Base-by-base conservation (phyloP, 2,113 vertebrate genomes). In the Python bivittatus region DNA sequence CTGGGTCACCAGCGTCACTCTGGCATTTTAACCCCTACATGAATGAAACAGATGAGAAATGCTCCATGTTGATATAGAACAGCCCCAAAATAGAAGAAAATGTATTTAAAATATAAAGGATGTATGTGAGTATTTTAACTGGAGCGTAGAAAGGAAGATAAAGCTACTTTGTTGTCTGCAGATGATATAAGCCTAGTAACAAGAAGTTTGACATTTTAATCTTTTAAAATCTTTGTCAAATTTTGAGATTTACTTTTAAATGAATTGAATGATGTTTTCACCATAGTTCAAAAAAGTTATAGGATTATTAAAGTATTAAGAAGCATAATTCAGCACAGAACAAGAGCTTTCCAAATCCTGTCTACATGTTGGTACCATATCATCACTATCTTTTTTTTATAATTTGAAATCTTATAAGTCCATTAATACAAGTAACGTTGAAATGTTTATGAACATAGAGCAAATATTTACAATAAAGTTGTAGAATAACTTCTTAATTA, bases 271-370 rank as follows among this genome's bases (percentile, higher is more conserved):
- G 87, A 79, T 83, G 11, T 83, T 94, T 96, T 93, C 4, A 1
- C 88, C 93, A 88, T 92, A n/a, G 38, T 92, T 96, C 5, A 0
- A 90, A 95, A 95, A 92, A 93, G 93, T 92, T 95, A 93, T 95
- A 93, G 93, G 97, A 97, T 92, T 92, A 90, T 33, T 95, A 93
- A 94, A 95, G 93, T 60, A 60, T 91, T 95, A 97, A 96, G 97
- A 95, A 97, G 95, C 97, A n/a, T 97, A 96, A 97, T 97, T 92
- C 91, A 95, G 48, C 95, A 95, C 97, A 97, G 97, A 97, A 96
- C 96, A 94, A 91, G 95, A 93, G 91, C 94, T 93, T 94, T 96
- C 93, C 93, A 97, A 94, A 96, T 97, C 94, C 96, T 97, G 95
- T 97, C 97, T 96, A 96, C 96, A 96, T 92, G 94, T 96, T 97